Evolutionary conservation across 2,888 invertebrate genomes (phyloP), one percentile per base, ranked within the genome.

Genomic region (Danaus chrysippus): DNA sequence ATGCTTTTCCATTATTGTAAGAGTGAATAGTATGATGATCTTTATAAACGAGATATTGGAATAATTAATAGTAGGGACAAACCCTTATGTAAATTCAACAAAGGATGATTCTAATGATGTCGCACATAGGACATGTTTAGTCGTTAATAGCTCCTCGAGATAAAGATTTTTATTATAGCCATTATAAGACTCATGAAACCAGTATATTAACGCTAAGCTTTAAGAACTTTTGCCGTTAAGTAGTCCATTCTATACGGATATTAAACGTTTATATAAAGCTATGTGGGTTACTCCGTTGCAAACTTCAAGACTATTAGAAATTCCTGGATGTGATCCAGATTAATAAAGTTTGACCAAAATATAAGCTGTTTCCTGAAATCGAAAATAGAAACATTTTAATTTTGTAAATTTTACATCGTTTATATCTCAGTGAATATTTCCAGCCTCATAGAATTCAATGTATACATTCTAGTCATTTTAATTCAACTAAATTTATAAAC

Each of bases 181-280:
- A 61, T 69, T 58, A 57, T 56, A 55, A 46, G 56, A 49, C 56
- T 63, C 58, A 63, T 63, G 17, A 60, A 59, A 19, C 17, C 56
- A n/a, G 42, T 56, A 34, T 66, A 63, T 66, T 59, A 61, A 54
- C 42, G 56, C 56, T 61, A 53, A 59, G 54, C 59, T 64, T 60
- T 60, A 46, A 56, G 53, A 63, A 58, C 34, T 58, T 62, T 53
- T 46, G 49, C 52, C 61, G 23, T 68, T 67, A 65, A 68, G 61
- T 56, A 56, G 57, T 62, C 56, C 52, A 62, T 59, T 62, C 60
- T 60, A 42, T 56, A 56, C 42, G 57, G 60, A 55, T 62, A 62
- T 56, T 41, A 53, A 56, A 59, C 19, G 41, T 61, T 54, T 19
- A 57, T 61, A 54, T 9, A 49, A 49, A 49, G 17, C 17, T 17